These are phyloP conservation scores for Vanacampus margaritifer DNA, from an alignment of 2,113 vertebrate species.

Conservation along the genomic window DNA sequence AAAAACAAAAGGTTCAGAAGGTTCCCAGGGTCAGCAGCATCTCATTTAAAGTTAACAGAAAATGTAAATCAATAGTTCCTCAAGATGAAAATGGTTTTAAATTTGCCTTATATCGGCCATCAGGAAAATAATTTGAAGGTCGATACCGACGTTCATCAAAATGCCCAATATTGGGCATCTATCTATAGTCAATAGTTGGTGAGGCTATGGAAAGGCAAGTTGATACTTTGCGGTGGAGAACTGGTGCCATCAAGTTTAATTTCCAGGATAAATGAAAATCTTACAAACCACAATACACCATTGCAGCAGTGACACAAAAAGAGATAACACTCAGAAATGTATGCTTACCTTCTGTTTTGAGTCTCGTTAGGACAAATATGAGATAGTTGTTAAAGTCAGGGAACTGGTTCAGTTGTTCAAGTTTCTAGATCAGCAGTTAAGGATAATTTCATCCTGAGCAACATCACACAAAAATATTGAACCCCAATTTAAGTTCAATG, in stretches of 20 bases:
- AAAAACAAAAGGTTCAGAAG: no score
- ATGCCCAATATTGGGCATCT: no score
- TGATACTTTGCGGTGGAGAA: neutral
- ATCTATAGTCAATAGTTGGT: no score
- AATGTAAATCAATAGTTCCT: no score
- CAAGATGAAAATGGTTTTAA: no score
- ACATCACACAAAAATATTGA: neutral
- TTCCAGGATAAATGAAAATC: neutral
- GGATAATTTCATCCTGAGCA: slow-evolving; percentile 40
- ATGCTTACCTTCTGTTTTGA: slow-evolving; percentile 86
- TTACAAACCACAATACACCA: neutral
- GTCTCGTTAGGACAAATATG: slow-evolving; percentile 89
- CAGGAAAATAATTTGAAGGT: no score
- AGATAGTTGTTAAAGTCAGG: slow-evolving; percentile 96
- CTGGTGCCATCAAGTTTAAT: neutral
- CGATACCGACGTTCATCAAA: no score
- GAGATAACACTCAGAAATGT: neutral
- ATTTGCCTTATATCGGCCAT: no score
- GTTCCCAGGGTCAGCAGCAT: no score
- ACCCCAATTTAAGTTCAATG: neutral
- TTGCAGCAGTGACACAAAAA: neutral
- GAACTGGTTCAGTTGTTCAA: slow-evolving; percentile 94
- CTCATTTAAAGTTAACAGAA: no score
- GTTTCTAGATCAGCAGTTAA: slow-evolving; percentile 80
- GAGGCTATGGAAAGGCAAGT: neutral